Evolutionary conservation across 2,113 vertebrate species (phyloP).

Genomic region (Macroglossus sobrinus): DNA sequence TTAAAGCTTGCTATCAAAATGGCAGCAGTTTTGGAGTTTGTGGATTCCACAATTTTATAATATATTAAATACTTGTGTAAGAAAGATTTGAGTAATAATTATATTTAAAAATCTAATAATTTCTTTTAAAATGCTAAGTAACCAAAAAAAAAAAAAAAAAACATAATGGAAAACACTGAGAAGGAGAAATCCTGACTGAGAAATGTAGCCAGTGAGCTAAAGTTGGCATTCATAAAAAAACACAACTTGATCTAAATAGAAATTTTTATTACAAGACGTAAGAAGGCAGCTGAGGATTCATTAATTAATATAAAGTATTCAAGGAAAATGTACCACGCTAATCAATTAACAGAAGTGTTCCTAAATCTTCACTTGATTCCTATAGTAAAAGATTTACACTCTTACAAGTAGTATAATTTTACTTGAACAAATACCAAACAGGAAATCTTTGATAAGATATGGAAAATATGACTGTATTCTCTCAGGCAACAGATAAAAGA

Average conservation of each 20-base stretch:
- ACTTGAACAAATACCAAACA: not conserved
- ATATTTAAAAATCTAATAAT: not conserved
- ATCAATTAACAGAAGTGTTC: slow-evolving; percentile 17
- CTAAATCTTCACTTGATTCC: slow-evolving; percentile 5
- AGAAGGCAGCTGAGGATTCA: not conserved
- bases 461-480: not conserved
- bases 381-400: not conserved
- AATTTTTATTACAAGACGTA: not conserved
- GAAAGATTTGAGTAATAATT: not conserved
- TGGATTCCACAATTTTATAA: not conserved
- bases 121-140: not conserved
- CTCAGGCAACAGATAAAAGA: not conserved
- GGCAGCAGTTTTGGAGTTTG: not conserved
- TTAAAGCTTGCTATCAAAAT: not conserved
- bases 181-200: not conserved
- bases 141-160: not conserved
- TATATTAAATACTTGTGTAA: not conserved
- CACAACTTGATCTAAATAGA: not conserved
- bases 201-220: not conserved
- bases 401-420: not conserved
- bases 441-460: slow-evolving; percentile 25
- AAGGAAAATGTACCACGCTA: not conserved
- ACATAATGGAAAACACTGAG: not conserved
- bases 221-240: not conserved
- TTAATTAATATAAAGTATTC: slow-evolving; percentile 34